Base-by-base conservation (phyloP, 2,113 vertebrate species). In the Etheostoma cragini region DNA sequence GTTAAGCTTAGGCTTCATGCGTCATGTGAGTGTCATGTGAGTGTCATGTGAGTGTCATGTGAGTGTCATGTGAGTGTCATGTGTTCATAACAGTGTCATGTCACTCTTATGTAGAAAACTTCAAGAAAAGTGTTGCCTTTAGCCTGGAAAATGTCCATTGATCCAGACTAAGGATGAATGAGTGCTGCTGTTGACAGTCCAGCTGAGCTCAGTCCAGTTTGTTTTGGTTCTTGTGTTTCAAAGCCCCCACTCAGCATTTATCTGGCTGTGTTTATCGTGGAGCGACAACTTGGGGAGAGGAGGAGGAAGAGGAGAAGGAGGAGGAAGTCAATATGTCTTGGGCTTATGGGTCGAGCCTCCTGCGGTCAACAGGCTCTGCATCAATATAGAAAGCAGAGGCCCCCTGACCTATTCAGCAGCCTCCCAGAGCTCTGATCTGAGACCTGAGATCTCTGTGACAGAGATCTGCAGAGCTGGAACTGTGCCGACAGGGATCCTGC, bases 381-480 rank as follows among this genome's bases (percentile, higher is more conserved):
- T 87, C 61, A 14, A 83, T 71, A 70, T 53, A 56, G 61, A 76
- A 79, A 75, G 35, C 53, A 66, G 65, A 80, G 79, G 58, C 82
- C 57, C 63, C 14, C 62, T 76, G 83, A 88, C 83, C 83, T 54
- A 24, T 65, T 65, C 75, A 75, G 64, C 73, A 45, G 62, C 68
- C 50, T 80, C 75, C n/a, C 78, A 4, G 60, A 77, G 68, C 71
- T 80, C 49, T 35, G 66, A 76, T n/a, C n/a, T n/a, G n/a, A n/a
- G n/a, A n/a, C n/a, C n/a, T n/a, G n/a, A n/a, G n/a, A n/a, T n/a
- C n/a, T n/a, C n/a, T n/a, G 78, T 82, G 68, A 46, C 24, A 26
- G 73, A 81, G 67, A 63, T 63, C 86, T 79, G 86, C 81, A 86
- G 79, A 71, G 63, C 50, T 81, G 82, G 70, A 58, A 10, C 16